phyloP scores from a whole-genome alignment of 2,888 invertebrate species.

The Diarsia dahlii region DNA sequence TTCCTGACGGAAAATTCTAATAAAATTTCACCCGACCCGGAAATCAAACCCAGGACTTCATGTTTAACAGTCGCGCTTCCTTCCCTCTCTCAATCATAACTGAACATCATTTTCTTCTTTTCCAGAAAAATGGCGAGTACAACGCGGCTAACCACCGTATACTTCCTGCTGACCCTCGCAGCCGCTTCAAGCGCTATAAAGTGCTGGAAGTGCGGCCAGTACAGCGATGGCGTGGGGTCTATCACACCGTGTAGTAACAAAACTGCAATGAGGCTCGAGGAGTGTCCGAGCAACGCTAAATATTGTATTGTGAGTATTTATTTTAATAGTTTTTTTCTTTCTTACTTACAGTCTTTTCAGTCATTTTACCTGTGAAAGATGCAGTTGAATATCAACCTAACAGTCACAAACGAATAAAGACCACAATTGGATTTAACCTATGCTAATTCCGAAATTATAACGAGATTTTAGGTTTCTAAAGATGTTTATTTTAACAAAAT shows the following conservation, averaged over 20 bases:
- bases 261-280: slow-evolving; percentile 93
- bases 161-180: slow-evolving; percentile 72
- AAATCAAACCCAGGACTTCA: no score
- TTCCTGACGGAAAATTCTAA: no score
- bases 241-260: slow-evolving; percentile 96
- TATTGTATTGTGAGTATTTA: slow-evolving; percentile 95
- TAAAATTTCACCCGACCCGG: no score
- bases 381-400: not conserved
- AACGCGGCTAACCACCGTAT: slow-evolving; percentile 69
- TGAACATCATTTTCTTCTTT: not conserved
- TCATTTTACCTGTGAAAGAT: not conserved
- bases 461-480: not conserved
- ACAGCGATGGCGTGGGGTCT: slow-evolving; percentile 96
- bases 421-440: not conserved
- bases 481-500: not conserved
- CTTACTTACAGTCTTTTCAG: not conserved
- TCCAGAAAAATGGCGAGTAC: slow-evolving; percentile 74
- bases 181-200: slow-evolving; percentile 82
- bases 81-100: no score
- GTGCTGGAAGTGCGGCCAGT: slow-evolving; percentile 95
- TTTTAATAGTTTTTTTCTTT: not conserved
- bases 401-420: not conserved
- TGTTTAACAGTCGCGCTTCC: no score
- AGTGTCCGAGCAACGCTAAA: slow-evolving; percentile 91
- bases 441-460: no score